Evolutionary conservation across 2,888 invertebrate species (phyloP).

Genomic region (Sesia bembeciformis): DNA sequence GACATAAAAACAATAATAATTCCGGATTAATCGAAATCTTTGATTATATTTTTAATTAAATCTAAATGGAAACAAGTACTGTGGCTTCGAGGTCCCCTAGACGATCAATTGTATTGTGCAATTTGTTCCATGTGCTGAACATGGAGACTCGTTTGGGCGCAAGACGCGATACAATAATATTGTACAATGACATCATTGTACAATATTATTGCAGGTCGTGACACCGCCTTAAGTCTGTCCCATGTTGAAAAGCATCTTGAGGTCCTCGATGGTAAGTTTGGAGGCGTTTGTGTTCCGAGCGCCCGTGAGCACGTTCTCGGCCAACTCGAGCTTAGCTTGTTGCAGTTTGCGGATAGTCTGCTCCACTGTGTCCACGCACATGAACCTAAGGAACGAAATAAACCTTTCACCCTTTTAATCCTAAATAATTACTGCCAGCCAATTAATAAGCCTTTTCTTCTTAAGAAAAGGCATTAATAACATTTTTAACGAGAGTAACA

Average conservation of each 20-base stretch:
- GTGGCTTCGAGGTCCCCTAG: no score
- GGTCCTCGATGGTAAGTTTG: slow-evolving; percentile 86
- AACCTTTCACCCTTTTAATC: not conserved
- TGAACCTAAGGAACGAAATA: slow-evolving; percentile 72
- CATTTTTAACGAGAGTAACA: not conserved
- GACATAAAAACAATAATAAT: no score
- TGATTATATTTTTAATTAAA: no score
- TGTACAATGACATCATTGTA: no score
- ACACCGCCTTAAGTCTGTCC: no score
- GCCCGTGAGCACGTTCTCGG: slow-evolving; percentile 85
- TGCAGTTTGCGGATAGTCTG: slow-evolving; percentile 88
- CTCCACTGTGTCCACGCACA: slow-evolving; percentile 91
- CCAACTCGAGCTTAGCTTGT: slow-evolving; percentile 83
- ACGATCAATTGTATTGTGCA: no score
- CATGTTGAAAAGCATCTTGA: slow-evolving; percentile 81
- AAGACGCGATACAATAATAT: no score
- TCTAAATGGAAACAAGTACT: no score
- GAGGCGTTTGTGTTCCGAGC: slow-evolving; percentile 75
- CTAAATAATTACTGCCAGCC: not conserved
- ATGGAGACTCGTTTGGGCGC: no score
- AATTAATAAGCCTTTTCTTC: not conserved
- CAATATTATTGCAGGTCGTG: no score
- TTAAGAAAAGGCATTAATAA: not conserved
- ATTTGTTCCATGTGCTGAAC: no score
- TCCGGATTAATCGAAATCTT: no score